Percentiles rank a stretch among this genome's conserved stretches.
Evolutionary conservation across 2,797 vertebrate genomes (phyloP).

Genomic region (Echiichthys vipera): DNA sequence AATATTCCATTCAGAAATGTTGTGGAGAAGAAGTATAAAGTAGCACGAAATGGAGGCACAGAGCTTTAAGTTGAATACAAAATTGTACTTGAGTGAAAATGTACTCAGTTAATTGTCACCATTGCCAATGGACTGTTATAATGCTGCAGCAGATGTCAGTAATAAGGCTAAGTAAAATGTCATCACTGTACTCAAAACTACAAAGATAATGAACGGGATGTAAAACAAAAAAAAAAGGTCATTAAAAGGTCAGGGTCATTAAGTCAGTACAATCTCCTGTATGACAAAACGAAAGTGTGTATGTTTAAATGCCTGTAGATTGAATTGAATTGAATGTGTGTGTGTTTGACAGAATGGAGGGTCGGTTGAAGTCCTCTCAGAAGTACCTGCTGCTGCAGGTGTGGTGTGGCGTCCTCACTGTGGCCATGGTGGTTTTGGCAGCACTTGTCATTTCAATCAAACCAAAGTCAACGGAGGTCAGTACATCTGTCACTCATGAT

Average conservation of each 20-base stretch:
- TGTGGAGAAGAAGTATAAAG: neutral
- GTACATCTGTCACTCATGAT: slow-evolving; percentile 4
- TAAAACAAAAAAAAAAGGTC: no score
- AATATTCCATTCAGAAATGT: neutral
- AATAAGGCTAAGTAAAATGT: neutral
- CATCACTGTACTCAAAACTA: neutral
- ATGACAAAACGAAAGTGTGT: neutral
- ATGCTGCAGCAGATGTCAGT: neutral
- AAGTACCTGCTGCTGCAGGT: slow-evolving; percentile 72
- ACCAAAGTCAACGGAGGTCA: slow-evolving; percentile 44
- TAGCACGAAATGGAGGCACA: neutral
- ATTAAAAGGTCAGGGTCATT: no score
- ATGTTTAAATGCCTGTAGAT: no score
- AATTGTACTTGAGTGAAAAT: neutral
- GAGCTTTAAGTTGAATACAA: neutral
- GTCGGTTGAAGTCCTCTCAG: slow-evolving; percentile 20
- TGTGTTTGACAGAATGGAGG: slow-evolving; percentile 64
- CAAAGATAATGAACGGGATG: neutral
- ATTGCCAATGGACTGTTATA: neutral
- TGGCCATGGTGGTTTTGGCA: slow-evolving; percentile 68
- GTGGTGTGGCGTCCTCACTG: slow-evolving; percentile 79
- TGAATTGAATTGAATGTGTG: no score
- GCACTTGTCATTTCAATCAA: slow-evolving; percentile 41
- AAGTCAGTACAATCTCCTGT: neutral
- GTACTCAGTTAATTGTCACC: neutral